Base-by-base conservation (phyloP, 2,797 vertebrate genomes). In the Mallotus villosus region DNA sequence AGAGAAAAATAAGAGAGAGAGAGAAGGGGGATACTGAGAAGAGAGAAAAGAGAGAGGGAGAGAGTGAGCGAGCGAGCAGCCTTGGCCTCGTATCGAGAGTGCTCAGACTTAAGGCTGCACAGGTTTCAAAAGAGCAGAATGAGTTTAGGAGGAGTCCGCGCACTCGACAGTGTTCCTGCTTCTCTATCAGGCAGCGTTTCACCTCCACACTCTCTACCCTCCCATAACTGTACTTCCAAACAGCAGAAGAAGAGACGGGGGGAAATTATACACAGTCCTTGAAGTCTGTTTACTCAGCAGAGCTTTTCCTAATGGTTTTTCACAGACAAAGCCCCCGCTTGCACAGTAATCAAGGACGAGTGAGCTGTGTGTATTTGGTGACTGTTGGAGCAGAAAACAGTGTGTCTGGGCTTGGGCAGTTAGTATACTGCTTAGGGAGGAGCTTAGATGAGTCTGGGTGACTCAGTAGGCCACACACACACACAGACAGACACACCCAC, bases 401-500 rank as follows among this genome's bases (percentile, higher is more conserved):
- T 60, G 58, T 60, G 21, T 60, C 21, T 34, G 67, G 70, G 70
- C 57, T 27, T 63, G 63, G 82, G 77, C 70, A 85, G 76, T 25
- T 21, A 49, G 63, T 24, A n/a, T 72, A 72, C 81, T 86, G 78
- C 88, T 90, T 88, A 88, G 76, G 81, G 57, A 57, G 53, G 65
- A 77, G 77, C 77, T 82, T 83, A 86, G 78, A 78, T 78, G 70
- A 82, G 78, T 74, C 72, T 1, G 22, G 58, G 80, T 73, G 78
- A 64, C 75, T 73, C 74, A 59, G 71, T n/a, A 17, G 68, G 32
- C 32, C 46, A 14, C 2, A 49, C 59, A 16, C 64, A 32, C 65
- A 76, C 69, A 63, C 46, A 2, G 41, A 51, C 62, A 76, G 22
- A 51, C 32, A 82, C n/a, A n/a, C n/a, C n/a, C 67, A 72, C 60